A percentile compares a stretch with the other conserved stretches of the same genome.
phyloP scores from a whole-genome alignment of 2,797 vertebrate species.

The Eleutherodactylus coqui region DNA sequence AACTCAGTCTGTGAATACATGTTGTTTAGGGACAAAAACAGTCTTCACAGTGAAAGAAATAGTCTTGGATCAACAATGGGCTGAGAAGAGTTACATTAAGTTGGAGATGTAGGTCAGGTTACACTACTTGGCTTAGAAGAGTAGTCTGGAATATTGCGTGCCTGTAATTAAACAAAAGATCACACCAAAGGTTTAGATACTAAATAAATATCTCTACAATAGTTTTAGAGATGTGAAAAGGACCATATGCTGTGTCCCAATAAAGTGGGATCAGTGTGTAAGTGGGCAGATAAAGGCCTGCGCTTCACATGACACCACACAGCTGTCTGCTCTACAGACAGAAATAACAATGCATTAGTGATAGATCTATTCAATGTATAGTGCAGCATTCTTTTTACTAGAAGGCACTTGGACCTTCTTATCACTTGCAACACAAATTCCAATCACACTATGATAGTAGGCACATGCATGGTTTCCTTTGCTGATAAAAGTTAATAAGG shows the following conservation, averaged over 20 bases:
- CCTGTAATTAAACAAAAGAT: neutral
- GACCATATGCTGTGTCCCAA: constrained; percentile 1
- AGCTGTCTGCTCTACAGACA: neutral
- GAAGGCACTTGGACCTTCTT: neutral
- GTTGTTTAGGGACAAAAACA: too few species aligned
- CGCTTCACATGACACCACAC: neutral
- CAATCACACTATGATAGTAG: neutral
- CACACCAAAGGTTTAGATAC: neutral
- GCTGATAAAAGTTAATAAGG: neutral
- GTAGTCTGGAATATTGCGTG: neutral
- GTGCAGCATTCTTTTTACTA: neutral
- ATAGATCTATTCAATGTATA: neutral
- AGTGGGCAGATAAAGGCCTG: neutral
- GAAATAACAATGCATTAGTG: neutral
- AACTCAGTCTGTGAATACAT: neutral
- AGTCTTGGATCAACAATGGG: neutral
- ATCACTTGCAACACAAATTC: neutral
- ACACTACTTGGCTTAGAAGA: neutral
- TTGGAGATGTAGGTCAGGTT: neutral
- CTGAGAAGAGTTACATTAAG: neutral
- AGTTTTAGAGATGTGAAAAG: neutral
- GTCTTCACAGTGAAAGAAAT: neutral
- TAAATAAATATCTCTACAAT: neutral
- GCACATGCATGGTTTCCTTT: neutral
- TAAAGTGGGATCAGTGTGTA: neutral